phyloP scores from a whole-genome alignment of 2,797 vertebrate genomes.

The Pogonophryne albipinna region DNA sequence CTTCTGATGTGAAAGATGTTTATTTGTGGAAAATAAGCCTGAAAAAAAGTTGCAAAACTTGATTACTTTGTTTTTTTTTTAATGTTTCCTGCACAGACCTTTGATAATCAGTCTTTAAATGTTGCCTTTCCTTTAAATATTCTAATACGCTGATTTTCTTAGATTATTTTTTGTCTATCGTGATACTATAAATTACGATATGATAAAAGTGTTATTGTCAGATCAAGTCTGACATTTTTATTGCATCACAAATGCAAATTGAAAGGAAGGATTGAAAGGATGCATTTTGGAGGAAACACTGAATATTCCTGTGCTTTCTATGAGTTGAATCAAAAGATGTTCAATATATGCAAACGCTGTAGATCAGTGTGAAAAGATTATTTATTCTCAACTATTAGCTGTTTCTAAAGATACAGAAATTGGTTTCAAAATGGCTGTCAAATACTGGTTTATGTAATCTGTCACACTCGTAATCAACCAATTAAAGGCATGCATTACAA shows the following conservation, averaged over 20 bases:
- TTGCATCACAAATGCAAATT: no score
- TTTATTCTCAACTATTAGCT: not conserved
- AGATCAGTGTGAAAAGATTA: not conserved
- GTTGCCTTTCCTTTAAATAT: not conserved
- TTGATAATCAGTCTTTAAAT: not conserved
- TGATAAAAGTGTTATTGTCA: no score
- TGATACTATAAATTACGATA: not conserved
- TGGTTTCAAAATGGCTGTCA: no score
- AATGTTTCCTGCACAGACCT: not conserved
- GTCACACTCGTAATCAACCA: no score
- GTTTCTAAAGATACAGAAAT: no score
- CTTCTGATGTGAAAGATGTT: not conserved
- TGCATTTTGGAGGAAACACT: not conserved
- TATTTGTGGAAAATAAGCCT: not conserved
- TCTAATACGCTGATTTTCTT: not conserved
- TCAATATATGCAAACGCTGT: not conserved
- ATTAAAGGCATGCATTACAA: no score
- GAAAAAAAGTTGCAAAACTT: no score
- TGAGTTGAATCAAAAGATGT: not conserved
- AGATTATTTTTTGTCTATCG: not conserved
- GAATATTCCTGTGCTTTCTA: not conserved
- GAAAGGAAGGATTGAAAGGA: not conserved
- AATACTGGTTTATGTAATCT: no score
- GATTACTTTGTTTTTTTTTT: not conserved
- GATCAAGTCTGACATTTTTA: no score